Evolutionary conservation across 2,797 vertebrate genomes (phyloP), one percentile per base, ranked within the genome.

Genomic region (Corythornis leucogaster): DNA sequence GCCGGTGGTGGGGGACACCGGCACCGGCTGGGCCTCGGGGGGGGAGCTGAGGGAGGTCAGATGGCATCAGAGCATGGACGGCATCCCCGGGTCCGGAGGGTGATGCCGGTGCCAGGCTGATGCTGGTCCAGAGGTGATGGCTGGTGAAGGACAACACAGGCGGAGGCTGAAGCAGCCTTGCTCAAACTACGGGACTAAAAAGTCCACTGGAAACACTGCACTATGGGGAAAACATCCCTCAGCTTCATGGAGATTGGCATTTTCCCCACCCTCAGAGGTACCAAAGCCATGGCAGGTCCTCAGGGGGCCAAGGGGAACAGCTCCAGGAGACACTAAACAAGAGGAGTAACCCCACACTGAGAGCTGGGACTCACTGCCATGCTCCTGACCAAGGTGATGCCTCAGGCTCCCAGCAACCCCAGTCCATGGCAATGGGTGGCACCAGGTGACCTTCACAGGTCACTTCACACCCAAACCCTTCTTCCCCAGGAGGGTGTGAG

Each of bases 361-460:
- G 50, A 35, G 25, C 28, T 38, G 2, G 9, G 8, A 15, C 10
- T 3, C 4, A 1, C 20, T 20, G 11, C 53, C 14, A 3, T 0
- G 2, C 3, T 17, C 15, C 4, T 30, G 25, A 22, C 35, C 17
- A 2, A 25, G 24, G 51, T n/a, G 21, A 40, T 22, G 5, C 61
- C 6, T 7, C 2, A 9, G 21, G 26, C 43, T 63, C 35, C 18
- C 35, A 74, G 38, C 43, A 58, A 9, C 68, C 48, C 61, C 4
- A 4, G 42, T 2, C 62, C 67, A 50, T 2, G 2, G 77, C 59
- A 38, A n/a, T 19, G n/a, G 50, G 24, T 14, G 54, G 55, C 61
- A 80, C 53, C 57, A 33, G 25, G 5, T 70, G 74, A 33, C 66
- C 50, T 80, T 80, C 15, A 28, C 15, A 2, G 15, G 50, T 45